Conservation (phyloP, 2,797 vertebrate genomes). For the Anomalospiza imberbis region DNA sequence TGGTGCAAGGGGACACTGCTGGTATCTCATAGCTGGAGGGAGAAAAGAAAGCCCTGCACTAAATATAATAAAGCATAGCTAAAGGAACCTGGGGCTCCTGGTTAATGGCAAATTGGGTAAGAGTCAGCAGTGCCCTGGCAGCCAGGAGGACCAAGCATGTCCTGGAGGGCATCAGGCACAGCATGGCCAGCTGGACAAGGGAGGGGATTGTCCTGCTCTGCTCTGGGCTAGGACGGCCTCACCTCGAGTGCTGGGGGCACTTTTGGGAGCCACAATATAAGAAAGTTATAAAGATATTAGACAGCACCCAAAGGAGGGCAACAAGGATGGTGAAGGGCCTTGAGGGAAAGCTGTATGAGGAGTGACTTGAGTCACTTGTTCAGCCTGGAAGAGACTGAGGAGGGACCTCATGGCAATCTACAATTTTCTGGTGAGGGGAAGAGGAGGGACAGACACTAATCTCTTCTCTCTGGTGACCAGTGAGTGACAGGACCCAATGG, state of each 20-base stretch:
- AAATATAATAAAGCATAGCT: background rate
- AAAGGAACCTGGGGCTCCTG: background rate
- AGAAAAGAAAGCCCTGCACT: background rate
- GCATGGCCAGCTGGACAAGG: accelerated
- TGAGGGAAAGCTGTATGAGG: background rate
- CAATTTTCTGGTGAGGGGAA: background rate
- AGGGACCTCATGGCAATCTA: background rate
- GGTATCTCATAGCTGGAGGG: background rate
- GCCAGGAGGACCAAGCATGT: background rate
- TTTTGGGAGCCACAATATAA: too few species aligned
- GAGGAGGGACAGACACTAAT: background rate
- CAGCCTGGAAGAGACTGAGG: background rate
- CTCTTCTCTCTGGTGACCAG: background rate
- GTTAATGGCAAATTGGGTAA: accelerated
- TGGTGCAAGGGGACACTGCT: background rate
- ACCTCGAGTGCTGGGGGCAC: background rate
- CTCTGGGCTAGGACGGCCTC: background rate
- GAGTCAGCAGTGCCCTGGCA: background rate
- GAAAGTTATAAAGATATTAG: background rate
- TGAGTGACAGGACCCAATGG: background rate
- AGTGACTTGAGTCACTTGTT: background rate
- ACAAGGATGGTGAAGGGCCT: background rate
- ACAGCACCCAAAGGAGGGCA: background rate
- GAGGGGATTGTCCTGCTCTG: background rate
- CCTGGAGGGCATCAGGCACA: background rate